phyloP scores from a whole-genome alignment of 37 sponge, comb jelly and placozoan genomes.

The Geodia barretti region DNA sequence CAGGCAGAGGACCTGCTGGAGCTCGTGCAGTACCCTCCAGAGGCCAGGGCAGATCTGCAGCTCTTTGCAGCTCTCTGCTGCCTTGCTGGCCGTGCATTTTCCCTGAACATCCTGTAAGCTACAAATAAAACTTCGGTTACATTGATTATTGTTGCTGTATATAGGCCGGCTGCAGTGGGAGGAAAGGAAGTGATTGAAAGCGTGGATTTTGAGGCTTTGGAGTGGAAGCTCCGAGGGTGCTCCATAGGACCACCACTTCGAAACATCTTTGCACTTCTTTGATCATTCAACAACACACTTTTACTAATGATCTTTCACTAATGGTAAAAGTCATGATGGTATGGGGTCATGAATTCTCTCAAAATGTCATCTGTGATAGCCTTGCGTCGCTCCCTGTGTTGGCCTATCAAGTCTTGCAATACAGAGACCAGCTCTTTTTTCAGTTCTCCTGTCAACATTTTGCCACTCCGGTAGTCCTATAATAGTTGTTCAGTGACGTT shows the following conservation, averaged over 20 bases:
- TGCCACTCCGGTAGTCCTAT: slow-evolving; percentile 92
- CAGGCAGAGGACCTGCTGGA: slow-evolving; percentile 26
- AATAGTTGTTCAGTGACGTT: not conserved
- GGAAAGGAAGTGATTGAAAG: slow-evolving; percentile 66
- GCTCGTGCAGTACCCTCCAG: slow-evolving; percentile 19
- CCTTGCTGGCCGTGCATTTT: slow-evolving; percentile 52
- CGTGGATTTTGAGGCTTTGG: slow-evolving; percentile 79
- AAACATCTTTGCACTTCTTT: slow-evolving; percentile 31
- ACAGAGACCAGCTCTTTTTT: slow-evolving; percentile 91
- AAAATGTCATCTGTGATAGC: slow-evolving; percentile 89
- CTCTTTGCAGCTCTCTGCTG: slow-evolving; percentile 71
- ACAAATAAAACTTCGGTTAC: not conserved
- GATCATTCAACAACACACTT: not conserved
- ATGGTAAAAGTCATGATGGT: slow-evolving; percentile 77
- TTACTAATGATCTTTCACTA: not conserved
- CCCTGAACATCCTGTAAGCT: slow-evolving; percentile 48
- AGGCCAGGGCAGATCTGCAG: slow-evolving; percentile 7
- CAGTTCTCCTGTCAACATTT: slow-evolving; percentile 92
- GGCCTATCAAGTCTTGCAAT: slow-evolving; percentile 74
- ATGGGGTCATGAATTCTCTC: slow-evolving; percentile 85
- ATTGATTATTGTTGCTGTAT: not conserved
- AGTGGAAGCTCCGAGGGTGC: slow-evolving; percentile 72
- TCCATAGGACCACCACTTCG: slow-evolving; percentile 29
- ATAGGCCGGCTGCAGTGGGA: slow-evolving; percentile 9
- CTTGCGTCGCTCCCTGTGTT: slow-evolving; percentile 76